Percentiles rank a stretch among this genome's conserved stretches.
Evolutionary conservation across 2,888 invertebrate species (phyloP).

Genomic region (Limenitis camilla): DNA sequence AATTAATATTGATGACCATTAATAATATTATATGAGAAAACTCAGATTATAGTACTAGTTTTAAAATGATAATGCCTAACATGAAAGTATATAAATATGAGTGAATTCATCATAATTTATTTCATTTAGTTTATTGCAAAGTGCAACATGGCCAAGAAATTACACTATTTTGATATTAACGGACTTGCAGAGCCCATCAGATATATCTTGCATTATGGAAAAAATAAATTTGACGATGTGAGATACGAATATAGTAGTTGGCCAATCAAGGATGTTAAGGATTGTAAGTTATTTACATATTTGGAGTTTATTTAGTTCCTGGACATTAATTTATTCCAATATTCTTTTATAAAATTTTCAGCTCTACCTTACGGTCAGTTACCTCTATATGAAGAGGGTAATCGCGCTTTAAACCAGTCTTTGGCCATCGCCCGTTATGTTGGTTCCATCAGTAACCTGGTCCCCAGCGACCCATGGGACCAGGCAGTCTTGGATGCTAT

Average conservation of each 20-base stretch:
- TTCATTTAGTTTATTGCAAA: background rate
- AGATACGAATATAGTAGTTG: conserved; percentile 38
- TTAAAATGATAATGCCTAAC: background rate
- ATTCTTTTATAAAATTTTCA: conserved; percentile 22
- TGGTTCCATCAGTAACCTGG: conserved; percentile 58
- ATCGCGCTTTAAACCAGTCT: conserved; percentile 44
- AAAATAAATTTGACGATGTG: conserved; percentile 53
- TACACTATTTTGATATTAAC: conserved; percentile 44
- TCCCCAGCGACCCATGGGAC: conserved; percentile 63
- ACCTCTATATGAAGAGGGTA: conserved; percentile 52
- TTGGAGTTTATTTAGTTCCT: background rate
- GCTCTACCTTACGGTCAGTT: conserved; percentile 50
- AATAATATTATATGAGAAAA: background rate
- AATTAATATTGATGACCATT: background rate
- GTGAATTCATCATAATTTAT: background rate
- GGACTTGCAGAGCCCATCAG: conserved; percentile 49
- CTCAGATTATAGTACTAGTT: background rate
- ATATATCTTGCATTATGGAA: conserved; percentile 53
- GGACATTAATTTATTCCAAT: background rate
- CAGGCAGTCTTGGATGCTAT: conserved; percentile 62
- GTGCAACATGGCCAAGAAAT: conserved; percentile 23
- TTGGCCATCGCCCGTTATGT: conserved; percentile 71
- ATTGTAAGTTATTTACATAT: conserved; percentile 38
- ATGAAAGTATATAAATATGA: conserved; percentile 7
- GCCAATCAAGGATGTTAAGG: conserved; percentile 45